Base-by-base conservation (phyloP, 2,888 invertebrate genomes). In the Scaeva pyrastri region DNA sequence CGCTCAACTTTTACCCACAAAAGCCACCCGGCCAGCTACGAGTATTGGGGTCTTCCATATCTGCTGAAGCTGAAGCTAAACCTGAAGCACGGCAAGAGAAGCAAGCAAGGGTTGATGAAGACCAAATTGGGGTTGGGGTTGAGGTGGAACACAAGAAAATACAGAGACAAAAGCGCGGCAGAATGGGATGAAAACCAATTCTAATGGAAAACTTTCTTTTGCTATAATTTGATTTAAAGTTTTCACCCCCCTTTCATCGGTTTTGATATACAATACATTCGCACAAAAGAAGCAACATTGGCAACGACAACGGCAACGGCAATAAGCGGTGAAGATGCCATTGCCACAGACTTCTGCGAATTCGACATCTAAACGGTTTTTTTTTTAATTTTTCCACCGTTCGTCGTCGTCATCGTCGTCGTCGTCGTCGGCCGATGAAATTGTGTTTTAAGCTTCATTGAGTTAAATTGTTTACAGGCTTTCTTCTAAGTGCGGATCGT, bases 221-320 rank as follows among this genome's bases (percentile, higher is more conserved):
- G 64, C 78, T 60, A 78, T 86, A 86, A 86, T 86, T 86, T 78
- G 86, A 86, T 86, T 86, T 86, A 86, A 86, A 86, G 86, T 86
- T 86, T 78, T 55, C 6, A 36, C 52, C 52, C 56, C 39, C 26
- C n/a, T 26, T 19, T 41, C 39, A 31, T 10, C n/a, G 14, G 31
- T 68, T 68, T 36, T n/a, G 10, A 71, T 16, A 68, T 16, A 71
- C 26, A 55, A 52, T 71, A 56, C 56, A 41, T n/a, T 50, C 10
- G 16, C 19, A 21, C 7, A 52, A 52, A 58, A 36, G 41, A n/a
- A 16, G 31, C 31, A 48, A 45, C 66, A 48, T 66, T 66, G 66
- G 26, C 26, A 45, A n/a, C 26, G 41, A 19, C 45, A 45, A 31
- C 26, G 31, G n/a, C 1, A 6, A 4, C 45, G 10, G 39, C 39